Conservation (phyloP, 2,113 vertebrate genomes). For the Caracal caracal region DNA sequence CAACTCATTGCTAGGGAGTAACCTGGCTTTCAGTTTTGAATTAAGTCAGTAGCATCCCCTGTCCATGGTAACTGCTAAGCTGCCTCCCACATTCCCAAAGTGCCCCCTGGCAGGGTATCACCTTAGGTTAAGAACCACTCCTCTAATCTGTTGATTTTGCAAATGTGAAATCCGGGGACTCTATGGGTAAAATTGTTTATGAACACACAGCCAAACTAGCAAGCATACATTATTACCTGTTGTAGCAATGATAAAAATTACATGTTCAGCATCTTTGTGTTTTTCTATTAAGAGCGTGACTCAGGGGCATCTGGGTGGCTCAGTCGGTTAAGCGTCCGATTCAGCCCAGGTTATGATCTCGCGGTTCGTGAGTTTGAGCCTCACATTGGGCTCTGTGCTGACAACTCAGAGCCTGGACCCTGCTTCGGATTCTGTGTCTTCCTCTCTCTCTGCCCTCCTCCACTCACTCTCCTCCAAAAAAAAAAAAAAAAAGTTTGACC, state of each 20-base stretch:
- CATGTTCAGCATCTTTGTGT: not conserved
- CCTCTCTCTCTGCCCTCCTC: too few species aligned
- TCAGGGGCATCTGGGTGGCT: not conserved
- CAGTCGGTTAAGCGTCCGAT: not conserved
- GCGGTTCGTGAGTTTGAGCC: too few species aligned
- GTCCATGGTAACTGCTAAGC: not conserved
- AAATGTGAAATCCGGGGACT: not conserved
- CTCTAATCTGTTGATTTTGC: not conserved
- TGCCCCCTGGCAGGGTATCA: not conserved
- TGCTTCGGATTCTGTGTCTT: too few species aligned
- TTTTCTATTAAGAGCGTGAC: not conserved
- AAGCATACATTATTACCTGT: not conserved
- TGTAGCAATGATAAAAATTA: not conserved
- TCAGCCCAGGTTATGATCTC: too few species aligned
- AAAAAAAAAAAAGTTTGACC: not conserved
- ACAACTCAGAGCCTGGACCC: too few species aligned
- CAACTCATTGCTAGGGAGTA: not conserved
- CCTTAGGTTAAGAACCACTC: not conserved
- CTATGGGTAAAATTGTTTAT: not conserved
- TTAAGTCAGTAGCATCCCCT: not conserved
- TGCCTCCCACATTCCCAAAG: not conserved
- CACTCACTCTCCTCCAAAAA: too few species aligned
- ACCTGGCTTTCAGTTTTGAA: not conserved
- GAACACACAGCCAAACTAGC: not conserved
- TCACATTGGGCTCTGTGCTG: too few species aligned